phyloP scores from a whole-genome alignment of 2,888 invertebrate species.

The Dicroscelio sp. region DNA sequence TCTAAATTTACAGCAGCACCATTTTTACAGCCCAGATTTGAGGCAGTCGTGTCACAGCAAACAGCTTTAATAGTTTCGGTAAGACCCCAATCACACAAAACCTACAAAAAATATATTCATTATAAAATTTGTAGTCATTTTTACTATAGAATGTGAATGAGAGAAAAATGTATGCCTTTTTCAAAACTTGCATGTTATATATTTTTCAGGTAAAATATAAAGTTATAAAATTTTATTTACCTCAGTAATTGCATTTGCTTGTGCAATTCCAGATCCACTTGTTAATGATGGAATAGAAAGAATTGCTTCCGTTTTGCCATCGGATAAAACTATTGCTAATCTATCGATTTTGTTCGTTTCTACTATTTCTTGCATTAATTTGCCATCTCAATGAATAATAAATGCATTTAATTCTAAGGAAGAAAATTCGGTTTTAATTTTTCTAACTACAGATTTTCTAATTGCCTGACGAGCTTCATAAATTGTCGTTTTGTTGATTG shows the following conservation, averaged over 20 bases:
- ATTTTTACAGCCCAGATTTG: conserved; percentile 8
- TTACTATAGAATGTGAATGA: too few species aligned
- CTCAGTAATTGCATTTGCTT: conserved; percentile 72
- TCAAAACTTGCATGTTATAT: too few species aligned
- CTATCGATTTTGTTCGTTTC: too few species aligned
- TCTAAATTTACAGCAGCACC: too few species aligned
- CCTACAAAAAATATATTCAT: conserved; percentile 31
- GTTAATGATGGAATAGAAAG: background rate
- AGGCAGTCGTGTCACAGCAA: conserved; percentile 46
- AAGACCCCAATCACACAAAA: conserved; percentile 28
- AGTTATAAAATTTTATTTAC: conserved; percentile 57
- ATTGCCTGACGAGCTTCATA: conserved; percentile 62
- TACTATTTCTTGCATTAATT: too few species aligned
- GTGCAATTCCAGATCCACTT: conserved; percentile 59
- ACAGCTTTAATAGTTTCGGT: conserved; percentile 37
- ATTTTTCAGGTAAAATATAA: too few species aligned
- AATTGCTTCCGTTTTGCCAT: conserved; percentile 14
- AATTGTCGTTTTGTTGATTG: conserved; percentile 70
- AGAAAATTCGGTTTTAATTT: conserved; percentile 60
- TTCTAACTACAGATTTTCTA: conserved; percentile 48
- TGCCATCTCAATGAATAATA: conserved; percentile 53
- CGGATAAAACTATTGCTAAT: conserved; percentile 27
- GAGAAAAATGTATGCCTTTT: too few species aligned
- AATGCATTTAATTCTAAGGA: conserved; percentile 33
- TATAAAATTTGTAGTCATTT: too few species aligned